These are phyloP conservation scores for Cydia pomonella DNA, from an alignment of 1,140 invertebrate genomes.

Conservation along the genomic window DNA sequence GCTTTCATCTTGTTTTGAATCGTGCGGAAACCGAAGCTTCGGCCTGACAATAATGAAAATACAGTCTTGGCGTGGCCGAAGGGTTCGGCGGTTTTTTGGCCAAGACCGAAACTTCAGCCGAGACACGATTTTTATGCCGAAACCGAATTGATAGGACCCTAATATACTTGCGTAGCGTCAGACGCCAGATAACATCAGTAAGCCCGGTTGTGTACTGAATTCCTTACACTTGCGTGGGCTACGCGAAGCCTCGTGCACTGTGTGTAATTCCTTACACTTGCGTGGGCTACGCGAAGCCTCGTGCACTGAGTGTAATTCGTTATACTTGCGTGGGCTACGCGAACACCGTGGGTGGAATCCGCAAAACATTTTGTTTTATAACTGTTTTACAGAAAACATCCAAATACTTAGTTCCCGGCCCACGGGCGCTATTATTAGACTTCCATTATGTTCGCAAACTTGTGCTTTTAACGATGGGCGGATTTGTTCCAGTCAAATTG, in stretches of 20 bases:
- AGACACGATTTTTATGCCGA: too few relatives aligned
- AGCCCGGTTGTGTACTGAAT: background rate
- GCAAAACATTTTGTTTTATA: background rate
- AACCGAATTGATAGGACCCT: too few relatives aligned
- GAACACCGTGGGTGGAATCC: background rate
- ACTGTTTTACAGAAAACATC: constrained; percentile 4
- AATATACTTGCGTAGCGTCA: too few relatives aligned
- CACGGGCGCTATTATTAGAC: constrained; percentile 1
- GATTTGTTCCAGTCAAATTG: background rate
- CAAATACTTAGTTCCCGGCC: background rate
- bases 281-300: too few relatives aligned
- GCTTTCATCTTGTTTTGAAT: too few relatives aligned
- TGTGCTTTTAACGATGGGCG: background rate
- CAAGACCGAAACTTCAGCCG: too few relatives aligned
- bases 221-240: background rate
- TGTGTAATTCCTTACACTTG: background rate
- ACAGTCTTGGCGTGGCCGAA: too few relatives aligned
- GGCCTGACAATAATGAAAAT: too few relatives aligned
- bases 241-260: background rate
- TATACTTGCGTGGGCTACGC: background rate
- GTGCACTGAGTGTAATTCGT: too few relatives aligned
- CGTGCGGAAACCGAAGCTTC: too few relatives aligned
- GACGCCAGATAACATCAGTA: too few relatives aligned
- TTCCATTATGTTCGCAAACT: constrained; percentile 4
- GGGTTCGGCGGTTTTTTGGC: too few relatives aligned